A percentile compares a stretch with the other conserved stretches of the same genome.
Conservation (phyloP, 2,113 vertebrate species). For the Sylvilagus bachmani region DNA sequence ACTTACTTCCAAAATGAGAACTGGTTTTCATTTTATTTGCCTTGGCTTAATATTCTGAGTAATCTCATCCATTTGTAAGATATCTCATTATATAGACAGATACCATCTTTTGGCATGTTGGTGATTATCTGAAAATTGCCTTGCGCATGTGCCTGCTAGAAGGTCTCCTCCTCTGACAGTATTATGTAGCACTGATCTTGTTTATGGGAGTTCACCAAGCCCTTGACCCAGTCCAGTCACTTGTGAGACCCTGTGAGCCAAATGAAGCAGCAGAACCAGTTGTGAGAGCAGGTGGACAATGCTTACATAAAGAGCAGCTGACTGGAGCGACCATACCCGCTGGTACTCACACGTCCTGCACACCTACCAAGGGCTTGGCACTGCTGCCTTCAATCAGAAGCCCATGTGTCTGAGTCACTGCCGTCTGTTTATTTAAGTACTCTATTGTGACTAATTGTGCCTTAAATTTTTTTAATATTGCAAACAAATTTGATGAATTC, state of each 20-base stretch:
- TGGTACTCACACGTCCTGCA: background rate
- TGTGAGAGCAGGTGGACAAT: background rate
- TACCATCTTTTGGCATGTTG: slow-evolving; percentile 13
- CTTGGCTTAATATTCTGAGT: slow-evolving; percentile 49
- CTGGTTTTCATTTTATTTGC: slow-evolving; percentile 33
- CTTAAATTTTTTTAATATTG: slow-evolving; percentile 34
- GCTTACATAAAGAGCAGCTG: background rate
- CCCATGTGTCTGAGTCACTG: background rate
- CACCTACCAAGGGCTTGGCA: background rate
- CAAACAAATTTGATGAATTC: slow-evolving; percentile 13
- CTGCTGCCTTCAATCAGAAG: background rate
- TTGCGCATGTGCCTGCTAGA: background rate
- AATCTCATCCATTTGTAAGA: background rate
- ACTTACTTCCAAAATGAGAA: slow-evolving; percentile 36
- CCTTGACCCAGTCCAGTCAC: background rate
- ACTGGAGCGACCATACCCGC: fast-evolving
- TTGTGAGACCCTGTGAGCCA: background rate
- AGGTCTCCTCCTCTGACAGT: background rate
- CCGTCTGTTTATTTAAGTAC: background rate
- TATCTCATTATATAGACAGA: background rate
- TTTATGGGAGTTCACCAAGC: background rate
- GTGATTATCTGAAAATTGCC: background rate
- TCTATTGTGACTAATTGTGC: background rate
- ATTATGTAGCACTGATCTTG: background rate
- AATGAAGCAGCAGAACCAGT: background rate